A percentile compares a stretch with the other conserved stretches of the same genome.
Conservation (phyloP, 2,113 vertebrate species). For the Nycticorax nycticorax region DNA sequence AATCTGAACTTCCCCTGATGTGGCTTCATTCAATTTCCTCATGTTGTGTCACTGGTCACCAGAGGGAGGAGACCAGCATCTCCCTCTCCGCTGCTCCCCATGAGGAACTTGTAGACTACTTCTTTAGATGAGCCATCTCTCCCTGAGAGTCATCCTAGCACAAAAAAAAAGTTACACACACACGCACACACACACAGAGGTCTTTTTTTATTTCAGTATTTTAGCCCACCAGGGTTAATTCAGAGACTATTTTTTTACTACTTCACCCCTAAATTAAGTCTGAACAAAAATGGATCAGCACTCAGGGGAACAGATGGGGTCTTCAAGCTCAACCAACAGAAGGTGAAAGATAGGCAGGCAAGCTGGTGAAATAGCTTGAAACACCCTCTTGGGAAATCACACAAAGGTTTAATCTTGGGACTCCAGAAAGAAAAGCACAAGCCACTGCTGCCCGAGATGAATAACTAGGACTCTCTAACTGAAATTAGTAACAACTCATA, state of each 20-base stretch:
- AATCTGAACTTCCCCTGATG: not conserved
- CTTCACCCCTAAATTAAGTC: not conserved
- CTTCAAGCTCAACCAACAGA: not conserved
- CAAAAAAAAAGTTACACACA: not conserved
- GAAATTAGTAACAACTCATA: not conserved
- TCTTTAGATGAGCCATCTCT: not conserved
- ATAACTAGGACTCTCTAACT: not conserved
- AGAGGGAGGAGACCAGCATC: not conserved
- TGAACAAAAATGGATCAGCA: not conserved
- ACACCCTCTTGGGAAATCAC: not conserved
- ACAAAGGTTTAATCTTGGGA: not conserved
- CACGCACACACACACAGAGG: fast-evolving
- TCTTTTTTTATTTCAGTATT: not conserved
- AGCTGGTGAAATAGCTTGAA: not conserved
- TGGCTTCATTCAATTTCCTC: not conserved
- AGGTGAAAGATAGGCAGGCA: not conserved
- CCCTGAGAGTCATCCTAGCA: too few species aligned
- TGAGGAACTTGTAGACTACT: not conserved
- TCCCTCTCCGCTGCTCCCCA: fast-evolving
- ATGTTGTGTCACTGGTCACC: fast-evolving
- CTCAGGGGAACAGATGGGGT: not conserved
- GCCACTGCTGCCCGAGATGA: not conserved
- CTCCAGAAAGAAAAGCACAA: not conserved
- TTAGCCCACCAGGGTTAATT: not conserved
- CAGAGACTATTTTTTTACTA: not conserved